A percentile compares a stretch with the other conserved stretches of the same genome.
Evolutionary conservation across 2,888 invertebrate species (phyloP).

Genomic region (Thereva nobilitata): DNA sequence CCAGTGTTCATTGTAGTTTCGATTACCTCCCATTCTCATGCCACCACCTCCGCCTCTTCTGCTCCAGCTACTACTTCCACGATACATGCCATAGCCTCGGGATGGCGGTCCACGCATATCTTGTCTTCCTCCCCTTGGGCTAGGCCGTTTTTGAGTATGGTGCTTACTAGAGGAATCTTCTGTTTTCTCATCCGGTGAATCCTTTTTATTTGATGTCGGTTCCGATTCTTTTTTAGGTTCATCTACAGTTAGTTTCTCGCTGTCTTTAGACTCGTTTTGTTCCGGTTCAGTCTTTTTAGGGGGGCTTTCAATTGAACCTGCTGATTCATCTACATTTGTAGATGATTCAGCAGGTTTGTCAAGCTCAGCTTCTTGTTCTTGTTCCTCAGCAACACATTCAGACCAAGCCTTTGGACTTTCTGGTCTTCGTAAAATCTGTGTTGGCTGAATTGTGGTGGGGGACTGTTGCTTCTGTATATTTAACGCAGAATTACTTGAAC

Average conservation of each 20-base stretch:
- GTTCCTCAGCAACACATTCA: conserved; percentile 34
- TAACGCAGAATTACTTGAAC: neutral
- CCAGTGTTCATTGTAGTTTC: conserved; percentile 59
- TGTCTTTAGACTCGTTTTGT: conserved; percentile 8
- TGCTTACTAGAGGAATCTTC: conserved; percentile 13
- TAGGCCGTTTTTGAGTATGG: conserved; percentile 48
- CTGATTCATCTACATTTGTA: neutral
- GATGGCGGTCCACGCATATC: conserved; percentile 55
- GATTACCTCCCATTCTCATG: conserved; percentile 50
- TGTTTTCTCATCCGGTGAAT: conserved; percentile 3
- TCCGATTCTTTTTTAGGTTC: conserved; percentile 34
- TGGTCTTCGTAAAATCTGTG: conserved; percentile 56
- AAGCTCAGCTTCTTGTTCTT: conserved; percentile 18
- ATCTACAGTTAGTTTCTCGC: conserved; percentile 39
- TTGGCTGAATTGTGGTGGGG: conserved; percentile 47
- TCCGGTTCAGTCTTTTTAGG: conserved; percentile 14
- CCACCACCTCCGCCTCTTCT: conserved; percentile 57
- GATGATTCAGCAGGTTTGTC: conserved; percentile 13
- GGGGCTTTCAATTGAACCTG: conserved; percentile 2
- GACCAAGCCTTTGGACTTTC: conserved; percentile 44
- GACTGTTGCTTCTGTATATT: conserved; percentile 37
- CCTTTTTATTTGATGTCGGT: conserved; percentile 14
- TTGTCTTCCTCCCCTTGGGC: conserved; percentile 61
- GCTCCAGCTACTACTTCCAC: conserved; percentile 58
- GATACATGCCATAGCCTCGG: conserved; percentile 60